Conservation (phyloP, 2,888 invertebrate genomes). For the Drosophila borealis region DNA sequence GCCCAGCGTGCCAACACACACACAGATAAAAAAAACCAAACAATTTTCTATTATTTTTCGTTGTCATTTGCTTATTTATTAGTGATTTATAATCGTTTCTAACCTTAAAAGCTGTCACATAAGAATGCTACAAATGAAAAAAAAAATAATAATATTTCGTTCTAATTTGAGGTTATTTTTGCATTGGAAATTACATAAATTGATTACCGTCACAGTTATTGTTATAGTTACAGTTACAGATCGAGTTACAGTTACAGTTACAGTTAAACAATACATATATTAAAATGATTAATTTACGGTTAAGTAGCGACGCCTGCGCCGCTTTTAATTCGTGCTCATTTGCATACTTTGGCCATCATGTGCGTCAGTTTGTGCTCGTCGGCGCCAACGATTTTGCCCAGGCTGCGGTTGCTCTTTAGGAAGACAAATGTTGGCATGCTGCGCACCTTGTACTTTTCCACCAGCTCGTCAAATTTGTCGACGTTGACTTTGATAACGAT, state of each 20-base stretch:
- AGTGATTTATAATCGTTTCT: background rate
- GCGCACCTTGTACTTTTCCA: slow-evolving; percentile 52
- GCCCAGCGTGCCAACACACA: background rate
- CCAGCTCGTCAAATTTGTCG: slow-evolving; percentile 59
- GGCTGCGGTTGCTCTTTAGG: slow-evolving; percentile 51
- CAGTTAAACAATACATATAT: slow-evolving; percentile 1
- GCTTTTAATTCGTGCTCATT: slow-evolving; percentile 2
- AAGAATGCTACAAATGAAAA: background rate
- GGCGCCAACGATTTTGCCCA: slow-evolving; percentile 67
- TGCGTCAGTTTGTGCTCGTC: slow-evolving; percentile 61
- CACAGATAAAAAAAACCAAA: background rate
- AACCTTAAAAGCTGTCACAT: slow-evolving; percentile 19
- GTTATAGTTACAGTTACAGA: slow-evolving; percentile 6
- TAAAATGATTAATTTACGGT: background rate
- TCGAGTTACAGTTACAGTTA: slow-evolving; percentile 1
- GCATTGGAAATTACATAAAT: background rate
- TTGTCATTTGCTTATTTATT: slow-evolving; percentile 12
- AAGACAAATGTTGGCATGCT: slow-evolving; percentile 75
- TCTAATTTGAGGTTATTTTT: slow-evolving; percentile 3
- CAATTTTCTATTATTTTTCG: background rate
- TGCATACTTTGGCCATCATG: slow-evolving; percentile 64
- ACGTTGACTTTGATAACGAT: slow-evolving; percentile 59
- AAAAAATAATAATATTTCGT: background rate
- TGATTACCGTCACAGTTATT: background rate
- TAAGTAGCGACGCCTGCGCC: slow-evolving; percentile 30